Evolutionary conservation across 2,888 invertebrate genomes (phyloP).

Genomic region (Mythimna lalbum): DNA sequence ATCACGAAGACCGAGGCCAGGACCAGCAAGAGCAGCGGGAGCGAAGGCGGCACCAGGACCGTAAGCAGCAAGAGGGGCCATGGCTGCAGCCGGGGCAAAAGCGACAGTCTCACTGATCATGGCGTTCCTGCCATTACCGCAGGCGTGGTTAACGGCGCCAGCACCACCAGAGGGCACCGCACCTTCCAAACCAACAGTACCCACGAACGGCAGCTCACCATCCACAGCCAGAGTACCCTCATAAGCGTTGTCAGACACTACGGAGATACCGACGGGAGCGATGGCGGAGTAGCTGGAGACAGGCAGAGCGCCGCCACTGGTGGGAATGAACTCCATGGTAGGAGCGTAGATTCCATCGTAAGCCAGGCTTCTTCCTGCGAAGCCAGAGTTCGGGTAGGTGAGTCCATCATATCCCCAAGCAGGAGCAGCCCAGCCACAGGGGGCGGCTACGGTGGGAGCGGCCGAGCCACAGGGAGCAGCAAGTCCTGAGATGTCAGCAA

Average conservation of each 20-base stretch:
- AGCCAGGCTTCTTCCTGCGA: conserved; percentile 5
- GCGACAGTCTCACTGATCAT: conserved; percentile 1
- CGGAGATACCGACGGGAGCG: conserved; percentile 37
- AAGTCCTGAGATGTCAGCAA: conserved; percentile 30
- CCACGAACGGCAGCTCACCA: conserved; percentile 72
- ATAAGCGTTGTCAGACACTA: conserved; percentile 14
- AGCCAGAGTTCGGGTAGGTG: not conserved
- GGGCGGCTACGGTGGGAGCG: not conserved
- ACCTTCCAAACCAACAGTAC: conserved; percentile 73
- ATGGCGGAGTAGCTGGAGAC: conserved; percentile 21
- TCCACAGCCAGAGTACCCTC: conserved; percentile 62
- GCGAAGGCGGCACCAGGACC: not conserved
- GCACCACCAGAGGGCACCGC: conserved; percentile 62
- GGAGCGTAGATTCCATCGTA: not conserved
- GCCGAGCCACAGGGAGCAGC: not conserved
- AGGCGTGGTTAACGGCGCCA: not conserved
- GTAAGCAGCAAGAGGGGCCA: not conserved
- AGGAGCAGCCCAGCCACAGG: conserved; percentile 5
- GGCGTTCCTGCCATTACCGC: conserved; percentile 5
- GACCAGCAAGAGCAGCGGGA: not conserved
- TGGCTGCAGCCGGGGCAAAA: not conserved
- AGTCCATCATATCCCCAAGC: conserved; percentile 7
- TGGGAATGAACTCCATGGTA: conserved; percentile 26
- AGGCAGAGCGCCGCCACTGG: conserved; percentile 38
- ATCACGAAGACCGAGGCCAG: not conserved